phyloP scores from a whole-genome alignment of 2,888 invertebrate genomes.

The Archips xylosteana region DNA sequence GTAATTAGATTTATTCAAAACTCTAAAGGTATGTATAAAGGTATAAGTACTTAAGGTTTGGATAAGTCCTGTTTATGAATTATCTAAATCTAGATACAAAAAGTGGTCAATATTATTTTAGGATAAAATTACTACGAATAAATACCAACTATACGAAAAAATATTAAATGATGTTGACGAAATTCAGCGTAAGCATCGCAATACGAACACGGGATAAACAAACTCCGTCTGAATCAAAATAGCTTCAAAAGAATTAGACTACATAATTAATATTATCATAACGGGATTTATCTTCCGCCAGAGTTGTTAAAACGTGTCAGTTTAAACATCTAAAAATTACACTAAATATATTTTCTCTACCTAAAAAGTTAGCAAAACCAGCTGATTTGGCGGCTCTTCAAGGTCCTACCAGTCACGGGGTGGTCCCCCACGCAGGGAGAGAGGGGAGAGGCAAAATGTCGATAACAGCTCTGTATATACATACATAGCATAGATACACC shows the following conservation, averaged over 20 bases:
- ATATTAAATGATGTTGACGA: too few relatives aligned
- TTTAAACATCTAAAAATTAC: not conserved
- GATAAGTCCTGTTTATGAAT: not conserved
- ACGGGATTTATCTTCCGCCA: not conserved
- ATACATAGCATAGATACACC: not conserved
- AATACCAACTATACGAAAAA: too few relatives aligned
- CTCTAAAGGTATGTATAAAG: too few relatives aligned
- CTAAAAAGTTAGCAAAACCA: conserved; percentile 61
- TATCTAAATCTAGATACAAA: too few relatives aligned
- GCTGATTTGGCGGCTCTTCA: conserved; percentile 74
- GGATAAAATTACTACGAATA: too few relatives aligned
- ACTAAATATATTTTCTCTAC: conserved; percentile 37
- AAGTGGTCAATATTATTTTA: too few relatives aligned
- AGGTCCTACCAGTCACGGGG: conserved; percentile 61
- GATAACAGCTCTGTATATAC: conserved; percentile 41
- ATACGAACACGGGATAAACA: not conserved
- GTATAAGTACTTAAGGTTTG: not conserved
- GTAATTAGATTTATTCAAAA: not conserved
- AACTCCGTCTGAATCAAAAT: conserved; percentile 1
- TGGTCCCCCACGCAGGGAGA: conserved; percentile 46
- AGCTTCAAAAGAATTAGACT: not conserved
- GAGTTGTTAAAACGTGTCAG: not conserved
- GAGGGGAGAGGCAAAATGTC: conserved; percentile 43
- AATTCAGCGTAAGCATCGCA: not conserved
- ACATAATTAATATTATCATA: too few relatives aligned